Evolutionary conservation across 1,140 invertebrate species (phyloP), one percentile per base, ranked within the genome.

Genomic region (Zaprionus ornatus): DNA sequence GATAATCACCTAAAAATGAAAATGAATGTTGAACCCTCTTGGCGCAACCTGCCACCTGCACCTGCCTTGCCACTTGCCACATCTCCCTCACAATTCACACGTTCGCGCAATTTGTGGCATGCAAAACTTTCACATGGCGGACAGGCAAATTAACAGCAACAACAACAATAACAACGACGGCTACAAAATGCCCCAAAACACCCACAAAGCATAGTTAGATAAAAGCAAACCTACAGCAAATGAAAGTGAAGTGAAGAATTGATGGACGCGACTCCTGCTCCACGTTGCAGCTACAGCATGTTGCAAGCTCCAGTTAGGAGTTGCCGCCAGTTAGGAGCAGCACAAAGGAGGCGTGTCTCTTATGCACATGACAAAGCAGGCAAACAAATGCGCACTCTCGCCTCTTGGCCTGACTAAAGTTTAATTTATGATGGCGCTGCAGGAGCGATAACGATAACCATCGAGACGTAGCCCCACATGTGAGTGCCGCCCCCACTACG

Each of bases 191-290:
- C 81, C 59, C 81, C 81, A 65, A 81, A 76, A 85, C 82, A 86
- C 79, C 82, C 82, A 86, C 73, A 35, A 73, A 73, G 35, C 23
- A 56, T 19, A 66, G n/a, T 17, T 17, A 45, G 40, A 45, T 15
- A 13, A 50, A 37, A 35, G 29, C 4, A 45, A 61, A 52, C 35
- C 50, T 52, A 59, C 52, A 29, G 19, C 35, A 77, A 86, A 86
- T 80, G 82, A 86, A 86, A 86, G 82, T 86, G 73, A 86, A 86
- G 83, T 86, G 82, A 87, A 86, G 82, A 86, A 86, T 87, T 86
- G 82, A 86, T 86, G 76, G 83, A 86, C 82, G 77, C 61, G n/a
- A n/a, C n/a, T n/a, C n/a, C n/a, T n/a, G n/a, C n/a, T n/a, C n/a
- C n/a, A n/a, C n/a, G n/a, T n/a, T n/a, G n/a, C n/a, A n/a, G n/a